phyloP scores from a whole-genome alignment of 2,797 vertebrate species.

The Mormyrus proboscirostris region DNA sequence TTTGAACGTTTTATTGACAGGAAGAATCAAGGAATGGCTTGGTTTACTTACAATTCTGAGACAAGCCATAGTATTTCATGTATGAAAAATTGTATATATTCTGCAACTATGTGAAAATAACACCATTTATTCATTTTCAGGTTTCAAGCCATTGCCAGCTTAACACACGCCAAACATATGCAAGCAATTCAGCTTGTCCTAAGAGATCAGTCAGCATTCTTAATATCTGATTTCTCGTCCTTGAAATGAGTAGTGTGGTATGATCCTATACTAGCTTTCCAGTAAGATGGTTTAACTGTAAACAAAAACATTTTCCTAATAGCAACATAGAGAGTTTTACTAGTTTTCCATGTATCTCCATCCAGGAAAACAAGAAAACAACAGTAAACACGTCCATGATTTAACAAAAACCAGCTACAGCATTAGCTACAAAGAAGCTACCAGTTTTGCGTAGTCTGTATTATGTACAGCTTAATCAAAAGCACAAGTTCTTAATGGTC shows the following conservation, averaged over 20 bases:
- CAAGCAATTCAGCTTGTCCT: background rate
- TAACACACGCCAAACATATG: background rate
- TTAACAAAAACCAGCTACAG: background rate
- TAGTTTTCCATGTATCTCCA: background rate
- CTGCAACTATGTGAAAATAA: background rate
- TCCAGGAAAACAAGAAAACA: background rate
- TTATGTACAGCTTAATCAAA: background rate
- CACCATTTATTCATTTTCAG: background rate
- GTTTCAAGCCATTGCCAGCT: background rate
- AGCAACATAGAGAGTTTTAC: background rate
- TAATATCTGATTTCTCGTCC: background rate
- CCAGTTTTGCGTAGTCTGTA: background rate
- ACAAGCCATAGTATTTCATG: background rate
- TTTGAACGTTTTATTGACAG: background rate
- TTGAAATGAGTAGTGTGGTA: background rate
- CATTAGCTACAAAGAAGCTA: background rate
- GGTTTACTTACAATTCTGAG: background rate
- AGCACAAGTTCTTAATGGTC: background rate
- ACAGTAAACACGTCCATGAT: background rate
- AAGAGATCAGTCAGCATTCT: background rate
- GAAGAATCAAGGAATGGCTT: background rate
- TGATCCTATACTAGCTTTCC: background rate
- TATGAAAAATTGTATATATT: background rate
- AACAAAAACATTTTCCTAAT: background rate
- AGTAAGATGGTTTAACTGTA: background rate